phyloP scores from a whole-genome alignment of 2,797 vertebrate species.

The Hyperoplus lanceolatus region DNA sequence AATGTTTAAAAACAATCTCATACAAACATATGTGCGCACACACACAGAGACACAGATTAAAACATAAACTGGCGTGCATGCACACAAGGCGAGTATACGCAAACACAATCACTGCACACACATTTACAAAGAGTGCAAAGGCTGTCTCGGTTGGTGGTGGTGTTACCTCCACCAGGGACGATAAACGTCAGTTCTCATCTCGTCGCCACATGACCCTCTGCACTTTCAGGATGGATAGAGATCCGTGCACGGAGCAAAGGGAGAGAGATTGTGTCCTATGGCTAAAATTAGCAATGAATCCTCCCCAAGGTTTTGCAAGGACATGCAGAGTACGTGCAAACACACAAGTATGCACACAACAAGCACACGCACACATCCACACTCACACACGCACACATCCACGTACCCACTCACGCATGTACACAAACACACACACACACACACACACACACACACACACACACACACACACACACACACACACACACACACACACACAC shows the following conservation, averaged over 20 bases:
- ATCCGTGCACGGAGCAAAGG: conserved; percentile 57
- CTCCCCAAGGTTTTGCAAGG: conserved; percentile 80
- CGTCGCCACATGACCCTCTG: conserved; percentile 74
- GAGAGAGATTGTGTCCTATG: conserved; percentile 68
- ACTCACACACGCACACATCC: too few species aligned
- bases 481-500: neutral
- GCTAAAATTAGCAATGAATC: conserved; percentile 85
- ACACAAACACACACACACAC: too few species aligned
- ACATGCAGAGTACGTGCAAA: conserved; percentile 58
- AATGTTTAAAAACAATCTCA: conserved; percentile 46
- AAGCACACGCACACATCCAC: conserved; percentile 10
- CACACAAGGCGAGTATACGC: conserved; percentile 11
- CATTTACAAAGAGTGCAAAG: conserved; percentile 51
- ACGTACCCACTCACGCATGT: neutral
- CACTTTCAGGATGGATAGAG: conserved; percentile 72
- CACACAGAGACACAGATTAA: conserved; percentile 20
- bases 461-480: too few species aligned
- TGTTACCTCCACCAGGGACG: conserved; percentile 77
- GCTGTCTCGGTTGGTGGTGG: conserved; percentile 67
- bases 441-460: neutral
- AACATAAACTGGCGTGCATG: conserved; percentile 1
- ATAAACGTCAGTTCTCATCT: conserved; percentile 81
- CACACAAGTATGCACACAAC: conserved; percentile 46
- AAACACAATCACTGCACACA: conserved; percentile 31
- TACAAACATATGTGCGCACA: neutral